phyloP scores from a whole-genome alignment of 2,888 invertebrate species.

The Cantharis nigra region DNA sequence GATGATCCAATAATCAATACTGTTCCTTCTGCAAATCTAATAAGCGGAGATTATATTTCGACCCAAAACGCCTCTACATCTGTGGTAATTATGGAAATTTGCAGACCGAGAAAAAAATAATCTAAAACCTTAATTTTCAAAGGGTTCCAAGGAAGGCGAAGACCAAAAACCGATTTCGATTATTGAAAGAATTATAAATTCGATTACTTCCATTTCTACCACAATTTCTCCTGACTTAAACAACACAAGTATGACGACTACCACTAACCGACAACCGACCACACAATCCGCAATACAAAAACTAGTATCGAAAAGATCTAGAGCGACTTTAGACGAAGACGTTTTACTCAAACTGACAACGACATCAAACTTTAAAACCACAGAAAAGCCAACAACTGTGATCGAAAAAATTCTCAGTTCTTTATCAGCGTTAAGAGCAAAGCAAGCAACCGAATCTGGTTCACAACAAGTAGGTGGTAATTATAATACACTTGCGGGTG shows the following conservation, averaged over 20 bases:
- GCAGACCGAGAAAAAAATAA: not conserved
- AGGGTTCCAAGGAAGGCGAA: slow-evolving; percentile 29
- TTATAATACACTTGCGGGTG: slow-evolving; percentile 44
- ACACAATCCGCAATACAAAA: slow-evolving; percentile 51
- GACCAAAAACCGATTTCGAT: slow-evolving; percentile 48
- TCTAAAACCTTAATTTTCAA: slow-evolving; percentile 15
- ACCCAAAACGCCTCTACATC: slow-evolving; percentile 17
- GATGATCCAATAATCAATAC: slow-evolving; percentile 52
- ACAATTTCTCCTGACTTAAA: slow-evolving; percentile 39
- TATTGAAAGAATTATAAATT: slow-evolving; percentile 54
- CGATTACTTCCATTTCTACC: slow-evolving; percentile 52
- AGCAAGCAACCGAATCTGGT: slow-evolving; percentile 39
- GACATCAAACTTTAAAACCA: slow-evolving; percentile 43
- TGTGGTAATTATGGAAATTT: slow-evolving; percentile 29
- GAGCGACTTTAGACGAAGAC: slow-evolving; percentile 37
- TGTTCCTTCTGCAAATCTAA: slow-evolving; percentile 52
- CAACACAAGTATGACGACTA: slow-evolving; percentile 27
- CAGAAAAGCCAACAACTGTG: slow-evolving; percentile 54
- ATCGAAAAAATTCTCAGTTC: slow-evolving; percentile 55
- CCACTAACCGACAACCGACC: slow-evolving; percentile 38
- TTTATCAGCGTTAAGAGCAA: slow-evolving; percentile 52
- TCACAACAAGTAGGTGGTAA: slow-evolving; percentile 50
- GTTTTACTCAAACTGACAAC: slow-evolving; percentile 20
- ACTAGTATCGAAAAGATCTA: slow-evolving; percentile 49
- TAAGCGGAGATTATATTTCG: slow-evolving; percentile 47